A percentile compares a stretch with the other conserved stretches of the same genome.
Evolutionary conservation across 2,797 vertebrate genomes (phyloP).

Genomic region (Mormyrus proboscirostris): DNA sequence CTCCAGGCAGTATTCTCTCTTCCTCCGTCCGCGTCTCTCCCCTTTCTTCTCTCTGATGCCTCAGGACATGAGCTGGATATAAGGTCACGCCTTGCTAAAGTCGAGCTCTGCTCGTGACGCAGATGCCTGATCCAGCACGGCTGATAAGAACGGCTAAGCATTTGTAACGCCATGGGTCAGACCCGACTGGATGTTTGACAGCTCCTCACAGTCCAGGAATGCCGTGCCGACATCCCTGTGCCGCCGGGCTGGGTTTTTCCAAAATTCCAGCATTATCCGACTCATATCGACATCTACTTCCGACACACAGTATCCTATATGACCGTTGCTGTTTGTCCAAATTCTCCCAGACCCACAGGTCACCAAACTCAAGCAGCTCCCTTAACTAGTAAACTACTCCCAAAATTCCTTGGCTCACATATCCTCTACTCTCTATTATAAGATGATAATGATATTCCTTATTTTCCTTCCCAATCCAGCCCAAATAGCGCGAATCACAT

Average conservation of each 20-base stretch:
- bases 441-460: not conserved
- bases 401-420: not conserved
- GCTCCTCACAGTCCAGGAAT: not conserved
- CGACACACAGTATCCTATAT: not conserved
- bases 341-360: not conserved
- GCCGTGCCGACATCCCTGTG: not conserved
- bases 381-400: not conserved
- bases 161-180: not conserved
- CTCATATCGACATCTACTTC: not conserved
- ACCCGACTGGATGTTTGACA: not conserved
- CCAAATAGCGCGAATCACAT: not conserved
- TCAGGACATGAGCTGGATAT: not conserved
- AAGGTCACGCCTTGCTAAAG: not conserved
- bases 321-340: not conserved
- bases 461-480: not conserved
- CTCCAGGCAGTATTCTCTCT: slow-evolving; percentile 61
- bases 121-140: too few relatives aligned
- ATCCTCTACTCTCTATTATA: not conserved
- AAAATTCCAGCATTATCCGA: not conserved
- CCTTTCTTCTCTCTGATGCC: slow-evolving; percentile 41
- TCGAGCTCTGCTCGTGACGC: not conserved
- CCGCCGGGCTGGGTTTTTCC: not conserved
- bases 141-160: not conserved
- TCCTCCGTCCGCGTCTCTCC: slow-evolving; percentile 33
- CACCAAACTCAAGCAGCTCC: not conserved